These are phyloP conservation scores for Polyommatus iphigenia DNA, from an alignment of 2,888 invertebrate genomes.

Conservation along the genomic window DNA sequence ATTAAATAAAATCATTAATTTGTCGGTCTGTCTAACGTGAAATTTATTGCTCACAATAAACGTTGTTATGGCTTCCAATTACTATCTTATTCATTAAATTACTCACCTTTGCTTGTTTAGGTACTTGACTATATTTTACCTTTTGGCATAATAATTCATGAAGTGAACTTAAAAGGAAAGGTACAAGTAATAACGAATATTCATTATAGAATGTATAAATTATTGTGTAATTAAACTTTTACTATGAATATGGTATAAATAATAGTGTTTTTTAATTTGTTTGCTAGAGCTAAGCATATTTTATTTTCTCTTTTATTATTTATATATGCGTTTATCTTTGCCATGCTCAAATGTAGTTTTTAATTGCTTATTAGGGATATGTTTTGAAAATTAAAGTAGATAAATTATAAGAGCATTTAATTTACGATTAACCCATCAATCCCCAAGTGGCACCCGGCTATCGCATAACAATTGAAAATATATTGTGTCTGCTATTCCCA, in stretches of 20 bases:
- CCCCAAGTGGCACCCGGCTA: too few species aligned
- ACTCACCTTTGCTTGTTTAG: background rate
- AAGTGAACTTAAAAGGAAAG: background rate
- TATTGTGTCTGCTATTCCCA: too few species aligned
- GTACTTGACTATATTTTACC: background rate
- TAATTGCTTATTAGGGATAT: too few species aligned
- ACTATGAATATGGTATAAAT: background rate
- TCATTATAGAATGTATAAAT: background rate
- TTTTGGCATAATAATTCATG: background rate
- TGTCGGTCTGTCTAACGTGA: constrained; percentile 7
- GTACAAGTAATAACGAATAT: background rate
- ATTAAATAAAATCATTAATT: constrained; percentile 22
- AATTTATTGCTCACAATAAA: constrained; percentile 13
- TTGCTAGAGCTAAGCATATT: background rate
- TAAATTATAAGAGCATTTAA: too few species aligned
- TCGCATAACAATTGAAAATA: too few species aligned
- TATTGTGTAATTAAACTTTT: background rate
- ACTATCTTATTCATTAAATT: constrained; percentile 13
- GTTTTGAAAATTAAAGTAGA: too few species aligned
- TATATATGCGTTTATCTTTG: background rate
- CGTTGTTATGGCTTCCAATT: constrained; percentile 4
- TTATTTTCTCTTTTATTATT: background rate
- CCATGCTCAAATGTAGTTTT: too few species aligned
- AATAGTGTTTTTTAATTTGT: background rate
- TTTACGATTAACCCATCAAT: too few species aligned